These are phyloP conservation scores for Lagopus muta DNA, from an alignment of 2,113 vertebrate genomes.

Conservation along the genomic window DNA sequence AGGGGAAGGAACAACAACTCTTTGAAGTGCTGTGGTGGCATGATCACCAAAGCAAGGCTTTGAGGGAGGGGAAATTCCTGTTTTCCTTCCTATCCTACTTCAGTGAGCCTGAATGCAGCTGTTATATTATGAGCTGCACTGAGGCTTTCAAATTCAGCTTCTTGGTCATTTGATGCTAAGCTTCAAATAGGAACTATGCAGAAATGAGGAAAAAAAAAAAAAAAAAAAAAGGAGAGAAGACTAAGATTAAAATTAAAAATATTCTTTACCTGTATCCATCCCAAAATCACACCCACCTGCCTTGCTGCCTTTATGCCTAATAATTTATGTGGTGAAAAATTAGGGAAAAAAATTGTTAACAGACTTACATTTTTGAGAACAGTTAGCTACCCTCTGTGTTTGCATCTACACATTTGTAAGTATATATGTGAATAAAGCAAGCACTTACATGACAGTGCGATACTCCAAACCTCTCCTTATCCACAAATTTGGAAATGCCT, in stretches of 20 bases:
- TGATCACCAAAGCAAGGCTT: constrained; percentile 33
- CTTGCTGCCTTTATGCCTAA: not conserved
- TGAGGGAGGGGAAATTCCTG: constrained; percentile 58
- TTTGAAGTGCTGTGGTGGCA: constrained; percentile 52
- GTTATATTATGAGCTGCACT: not conserved
- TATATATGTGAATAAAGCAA: not conserved
- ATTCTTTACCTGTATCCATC: not conserved
- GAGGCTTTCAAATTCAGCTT: not conserved
- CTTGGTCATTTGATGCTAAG: not conserved
- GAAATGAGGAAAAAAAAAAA: not conserved
- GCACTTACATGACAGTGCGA: not conserved
- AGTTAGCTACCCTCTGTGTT: not conserved
- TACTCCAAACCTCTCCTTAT: not conserved
- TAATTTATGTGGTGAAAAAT: not conserved
- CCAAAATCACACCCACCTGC: not conserved
- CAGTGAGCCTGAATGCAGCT: not conserved
- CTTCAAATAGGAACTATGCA: not conserved
- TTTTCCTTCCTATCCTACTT: constrained; percentile 39
- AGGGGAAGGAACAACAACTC: constrained; percentile 56
- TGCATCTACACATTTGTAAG: not conserved
- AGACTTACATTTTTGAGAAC: not conserved
- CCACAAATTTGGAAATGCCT: not conserved
- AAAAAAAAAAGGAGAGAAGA: not conserved
- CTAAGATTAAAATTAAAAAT: not conserved
- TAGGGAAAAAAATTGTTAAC: not conserved